Base-by-base conservation (phyloP, 2,113 vertebrate genomes). In the Neotoma lepida region DNA sequence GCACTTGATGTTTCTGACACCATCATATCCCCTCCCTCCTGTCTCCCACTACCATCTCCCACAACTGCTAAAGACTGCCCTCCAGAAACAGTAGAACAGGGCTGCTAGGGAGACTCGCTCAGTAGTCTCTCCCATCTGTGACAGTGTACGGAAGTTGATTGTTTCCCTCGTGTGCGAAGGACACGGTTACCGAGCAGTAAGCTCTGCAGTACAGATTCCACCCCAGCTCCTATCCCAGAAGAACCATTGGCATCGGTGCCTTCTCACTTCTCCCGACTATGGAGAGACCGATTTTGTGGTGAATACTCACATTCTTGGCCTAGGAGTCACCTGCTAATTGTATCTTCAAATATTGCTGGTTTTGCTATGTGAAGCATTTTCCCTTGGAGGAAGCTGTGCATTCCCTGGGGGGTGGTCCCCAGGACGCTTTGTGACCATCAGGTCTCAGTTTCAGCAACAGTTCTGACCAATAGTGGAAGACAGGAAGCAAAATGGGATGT, bases 41-140 rank as follows among this genome's bases (percentile, higher is more conserved):
- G 86, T 0, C 35, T 3, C 0, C 12, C 0, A 9, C 26, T 2
- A 0, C 35, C 15, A 4, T 17, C 39, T 20, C 14, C 41, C 18
- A 14, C 2, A 0, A 22, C 7, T 26, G 13, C n/a, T n/a, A 85
- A 71, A 63, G 26, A n/a, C 24, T 33, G n/a, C 28, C 41, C 6
- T 28, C 51, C 86, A 90, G 64, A 64, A 61, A 76, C 26, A 46
- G 28, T 2, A 49, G 61, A 33, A 35, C 76, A 49, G 61, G 28
- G 18, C 41, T 10, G 2, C 41, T 2, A 20, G 51, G 58, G 22
- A 6, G 51, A 70, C 33, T 51, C 54, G 13, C 5, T 9, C 0
- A 15, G 8, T 10, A 9, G 64, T 70, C 6, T 26, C 30, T 64
- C 44, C 14, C 41, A 26, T 39, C 54, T 61, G 49, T 22, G 24